phyloP scores from a whole-genome alignment of 2,113 vertebrate genomes.

The Climacteris rufus region DNA sequence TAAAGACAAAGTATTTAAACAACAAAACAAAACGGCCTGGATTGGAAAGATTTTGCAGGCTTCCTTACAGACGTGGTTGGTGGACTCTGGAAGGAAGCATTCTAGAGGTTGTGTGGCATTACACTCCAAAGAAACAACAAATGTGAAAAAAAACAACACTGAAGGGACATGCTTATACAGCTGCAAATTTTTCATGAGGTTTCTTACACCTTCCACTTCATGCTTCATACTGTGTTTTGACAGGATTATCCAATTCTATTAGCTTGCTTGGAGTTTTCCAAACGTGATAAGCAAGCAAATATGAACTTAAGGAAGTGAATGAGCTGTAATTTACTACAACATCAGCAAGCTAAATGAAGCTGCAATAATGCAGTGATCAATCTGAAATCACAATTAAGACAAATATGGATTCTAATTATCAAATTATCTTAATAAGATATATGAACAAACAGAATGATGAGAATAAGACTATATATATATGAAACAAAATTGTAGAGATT shows the following conservation, averaged over 20 bases:
- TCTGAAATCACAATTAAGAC: conserved; percentile 19
- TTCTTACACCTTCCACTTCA: not conserved
- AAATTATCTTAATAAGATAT: not conserved
- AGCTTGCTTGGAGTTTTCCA: not conserved
- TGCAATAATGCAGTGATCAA: conserved; percentile 34
- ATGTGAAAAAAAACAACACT: not conserved
- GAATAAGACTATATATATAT: rapidly evolving
- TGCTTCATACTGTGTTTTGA: not conserved
- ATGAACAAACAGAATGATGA: conserved; percentile 19
- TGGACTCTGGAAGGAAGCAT: not conserved
- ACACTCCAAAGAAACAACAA: not conserved
- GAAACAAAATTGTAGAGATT: not conserved
- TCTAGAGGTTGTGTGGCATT: not conserved
- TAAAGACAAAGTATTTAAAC: not conserved
- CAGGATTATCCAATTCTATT: not conserved
- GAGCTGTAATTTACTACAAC: conserved; percentile 14
- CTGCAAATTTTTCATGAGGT: not conserved
- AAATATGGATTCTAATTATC: not conserved
- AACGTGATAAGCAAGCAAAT: not conserved
- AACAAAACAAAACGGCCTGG: not conserved
- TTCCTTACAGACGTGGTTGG: not conserved
- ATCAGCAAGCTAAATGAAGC: conserved; percentile 18
- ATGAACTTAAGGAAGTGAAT: not conserved
- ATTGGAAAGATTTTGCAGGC: not conserved
- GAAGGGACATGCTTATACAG: not conserved